A percentile compares a stretch with the other conserved stretches of the same genome.
Conservation (phyloP, 2,113 vertebrate genomes). For the Stigmatopora argus region DNA sequence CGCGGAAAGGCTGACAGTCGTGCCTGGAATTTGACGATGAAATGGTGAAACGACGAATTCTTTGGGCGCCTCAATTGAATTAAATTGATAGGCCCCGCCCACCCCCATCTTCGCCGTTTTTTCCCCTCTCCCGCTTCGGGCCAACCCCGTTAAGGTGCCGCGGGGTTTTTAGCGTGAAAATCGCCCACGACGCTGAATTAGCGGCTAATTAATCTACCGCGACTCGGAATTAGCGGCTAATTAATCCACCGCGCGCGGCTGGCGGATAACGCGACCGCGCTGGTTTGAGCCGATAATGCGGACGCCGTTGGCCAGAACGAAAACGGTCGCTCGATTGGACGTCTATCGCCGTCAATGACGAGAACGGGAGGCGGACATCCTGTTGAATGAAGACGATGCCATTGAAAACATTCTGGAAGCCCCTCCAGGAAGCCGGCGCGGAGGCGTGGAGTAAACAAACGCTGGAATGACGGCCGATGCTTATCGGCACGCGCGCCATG, state of each 20-base stretch:
- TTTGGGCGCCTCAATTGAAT: background rate
- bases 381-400: no score
- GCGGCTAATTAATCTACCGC: constrained; percentile 49
- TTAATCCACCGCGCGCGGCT: constrained; percentile 34
- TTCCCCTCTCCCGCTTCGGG: constrained; percentile 7
- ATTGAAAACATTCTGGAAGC: background rate
- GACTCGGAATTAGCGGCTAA: constrained; percentile 36
- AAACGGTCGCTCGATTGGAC: no score
- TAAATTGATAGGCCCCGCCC: no score
- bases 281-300: constrained; percentile 45
- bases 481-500: constrained; percentile 19
- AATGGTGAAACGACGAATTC: background rate
- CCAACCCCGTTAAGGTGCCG: constrained; percentile 48
- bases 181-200: constrained; percentile 22
- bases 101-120: background rate
- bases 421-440: constrained; percentile 32
- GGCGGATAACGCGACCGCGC: constrained; percentile 11
- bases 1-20: background rate
- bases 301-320: constrained; percentile 48
- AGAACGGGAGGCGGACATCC: no score
- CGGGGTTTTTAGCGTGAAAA: constrained; percentile 29
- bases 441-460: constrained; percentile 50
- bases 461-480: constrained; percentile 49
- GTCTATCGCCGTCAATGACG: no score
- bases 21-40: background rate